Evolutionary conservation across 2,888 invertebrate species (phyloP), one percentile per base, ranked within the genome.

Genomic region (Schizaphis graminum): DNA sequence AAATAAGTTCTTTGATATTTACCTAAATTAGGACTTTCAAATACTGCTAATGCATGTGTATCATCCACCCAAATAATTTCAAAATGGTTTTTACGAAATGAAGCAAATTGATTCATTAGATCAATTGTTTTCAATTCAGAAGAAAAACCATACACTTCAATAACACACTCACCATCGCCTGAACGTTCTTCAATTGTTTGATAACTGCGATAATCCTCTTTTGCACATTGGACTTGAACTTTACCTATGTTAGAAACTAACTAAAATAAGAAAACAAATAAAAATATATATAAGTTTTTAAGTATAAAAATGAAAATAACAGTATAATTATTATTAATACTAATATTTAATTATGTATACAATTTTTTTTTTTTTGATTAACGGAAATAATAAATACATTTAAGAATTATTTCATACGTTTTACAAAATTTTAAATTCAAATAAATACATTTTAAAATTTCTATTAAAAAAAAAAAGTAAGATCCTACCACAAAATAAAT

Each of bases 41-140:
- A 98, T 95, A 98, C 97, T 94, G 98, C 98, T 95, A 98, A 96
- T 88, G 98, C 98, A 96, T 98, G 98, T 47, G 98, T 98, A 96
- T 98, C 98, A 96, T 98, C 98, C 88, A 98, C 98, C 98, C 98
- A 98, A 96, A 98, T 98, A 95, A 98, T 97, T 95, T 98, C 98
- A 96, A 98, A 98, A 35, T 97, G 97, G 0, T 97, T 97, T 94
- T 95, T 94, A 95, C 97, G 97, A 95, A 97, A 97, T 95, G 97
- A 97, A 95, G 97, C 97, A 96, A 98, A 98, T 95, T 98, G 97
- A 95, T 97, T 97, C 88, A 98, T 96, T 95, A 98, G 96, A 96
- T 98, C 98, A 95, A 97, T 97, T 61, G 98, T 98, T 95, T 97
- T 97, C 95, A 98, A 98, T 95, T 98, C 98, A 87, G 97, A 96